These are phyloP conservation scores for Neosilurus mollespiculum DNA, from an alignment of 2,797 vertebrate genomes.

Conservation along the genomic window DNA sequence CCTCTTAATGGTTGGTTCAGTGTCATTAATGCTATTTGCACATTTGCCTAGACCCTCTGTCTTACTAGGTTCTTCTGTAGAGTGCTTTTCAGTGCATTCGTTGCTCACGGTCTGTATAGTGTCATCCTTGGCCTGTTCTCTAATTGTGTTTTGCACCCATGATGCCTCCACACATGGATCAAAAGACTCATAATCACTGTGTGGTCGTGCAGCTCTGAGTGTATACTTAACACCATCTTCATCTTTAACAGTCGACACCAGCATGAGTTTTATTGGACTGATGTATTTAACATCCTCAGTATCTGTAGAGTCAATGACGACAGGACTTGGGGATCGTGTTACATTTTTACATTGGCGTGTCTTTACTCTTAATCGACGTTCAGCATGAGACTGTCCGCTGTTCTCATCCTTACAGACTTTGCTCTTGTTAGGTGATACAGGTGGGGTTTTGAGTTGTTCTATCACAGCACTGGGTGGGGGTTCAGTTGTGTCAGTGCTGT, in stretches of 20 bases:
- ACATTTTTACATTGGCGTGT: background rate
- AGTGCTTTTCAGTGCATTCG: background rate
- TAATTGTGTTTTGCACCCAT: constrained; percentile 64
- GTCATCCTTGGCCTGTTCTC: constrained; percentile 53
- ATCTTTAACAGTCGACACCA: constrained; percentile 85
- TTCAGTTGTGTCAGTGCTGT: background rate
- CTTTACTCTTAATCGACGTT: constrained; percentile 40
- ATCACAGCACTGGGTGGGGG: background rate
- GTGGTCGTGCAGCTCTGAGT: constrained; percentile 81
- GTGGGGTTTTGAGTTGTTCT: background rate
- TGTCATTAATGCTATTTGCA: constrained; percentile 48
- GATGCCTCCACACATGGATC: constrained; percentile 72
- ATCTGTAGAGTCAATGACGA: background rate
- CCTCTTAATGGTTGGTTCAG: constrained; percentile 75
- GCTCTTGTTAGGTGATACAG: constrained; percentile 29
- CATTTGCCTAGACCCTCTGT: constrained; percentile 46
- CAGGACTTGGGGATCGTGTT: constrained; percentile 5
- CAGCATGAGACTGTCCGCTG: constrained; percentile 39
- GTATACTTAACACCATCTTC: constrained; percentile 87
- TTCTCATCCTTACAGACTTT: constrained; percentile 6
- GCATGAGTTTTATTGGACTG: constrained; percentile 97
- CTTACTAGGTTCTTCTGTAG: constrained; percentile 46
- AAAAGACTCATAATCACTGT: constrained; percentile 69
- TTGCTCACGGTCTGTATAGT: constrained; percentile 43
- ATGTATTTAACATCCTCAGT: constrained; percentile 67